Evolutionary conservation across 2,113 vertebrate genomes (phyloP).

Genomic region (Herpetotheres cachinnans): DNA sequence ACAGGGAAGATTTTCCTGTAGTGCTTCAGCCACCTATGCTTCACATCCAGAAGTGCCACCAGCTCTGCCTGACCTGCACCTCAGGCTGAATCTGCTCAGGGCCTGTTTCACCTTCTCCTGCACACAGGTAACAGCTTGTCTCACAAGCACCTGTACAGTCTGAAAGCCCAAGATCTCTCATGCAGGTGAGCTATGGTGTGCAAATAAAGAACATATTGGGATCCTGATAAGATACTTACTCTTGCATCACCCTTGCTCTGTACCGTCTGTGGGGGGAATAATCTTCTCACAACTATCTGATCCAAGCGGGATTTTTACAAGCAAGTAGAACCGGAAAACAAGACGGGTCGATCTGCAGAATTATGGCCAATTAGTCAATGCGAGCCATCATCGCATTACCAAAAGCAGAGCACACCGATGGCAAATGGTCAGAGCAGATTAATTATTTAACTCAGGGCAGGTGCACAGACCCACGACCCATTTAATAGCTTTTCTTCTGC

Average conservation of each 20-base stretch:
- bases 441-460: background rate
- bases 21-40: background rate
- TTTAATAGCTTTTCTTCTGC: background rate
- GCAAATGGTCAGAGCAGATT: background rate
- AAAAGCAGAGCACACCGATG: background rate
- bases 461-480: background rate
- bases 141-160: background rate
- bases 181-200: background rate
- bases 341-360: background rate
- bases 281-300: background rate
- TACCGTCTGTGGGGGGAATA: background rate
- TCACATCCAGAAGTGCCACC: background rate
- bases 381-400: background rate
- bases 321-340: background rate
- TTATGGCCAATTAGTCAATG: background rate
- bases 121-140: background rate
- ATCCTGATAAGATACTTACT: background rate
- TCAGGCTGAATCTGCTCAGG: background rate
- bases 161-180: background rate
- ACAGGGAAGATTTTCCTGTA: background rate
- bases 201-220: background rate
- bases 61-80: background rate
- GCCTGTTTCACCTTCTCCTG: background rate
- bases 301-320: background rate
- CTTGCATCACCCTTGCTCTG: background rate